phyloP scores from a whole-genome alignment of 2,113 vertebrate genomes.

The Triplophysa siluroides region DNA sequence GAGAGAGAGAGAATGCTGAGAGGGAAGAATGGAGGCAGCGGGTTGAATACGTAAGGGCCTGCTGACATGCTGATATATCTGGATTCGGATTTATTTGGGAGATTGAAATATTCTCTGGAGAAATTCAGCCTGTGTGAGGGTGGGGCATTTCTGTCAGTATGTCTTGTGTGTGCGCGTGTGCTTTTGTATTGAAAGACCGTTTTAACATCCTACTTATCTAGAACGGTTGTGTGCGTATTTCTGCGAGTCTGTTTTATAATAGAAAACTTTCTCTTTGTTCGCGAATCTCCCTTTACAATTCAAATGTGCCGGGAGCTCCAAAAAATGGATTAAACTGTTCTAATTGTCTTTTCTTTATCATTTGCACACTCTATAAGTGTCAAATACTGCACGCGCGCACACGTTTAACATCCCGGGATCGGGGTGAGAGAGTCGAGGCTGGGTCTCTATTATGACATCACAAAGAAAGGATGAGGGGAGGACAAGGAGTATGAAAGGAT shows the following conservation, averaged over 20 bases:
- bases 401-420: slow-evolving; percentile 4
- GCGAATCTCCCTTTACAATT: slow-evolving; percentile 40
- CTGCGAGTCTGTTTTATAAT: slow-evolving; percentile 38
- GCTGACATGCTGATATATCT: slow-evolving; percentile 51
- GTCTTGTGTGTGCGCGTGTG: background rate
- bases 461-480: slow-evolving; percentile 43
- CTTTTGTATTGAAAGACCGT: slow-evolving; percentile 3
- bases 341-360: slow-evolving; percentile 36
- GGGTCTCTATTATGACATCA: slow-evolving; percentile 55
- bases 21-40: slow-evolving; percentile 37
- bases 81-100: slow-evolving; percentile 55
- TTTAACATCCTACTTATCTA: slow-evolving; percentile 15
- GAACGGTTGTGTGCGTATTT: slow-evolving; percentile 42
- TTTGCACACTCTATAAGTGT: slow-evolving; percentile 34
- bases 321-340: slow-evolving; percentile 23
- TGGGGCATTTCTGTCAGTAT: slow-evolving; percentile 24
- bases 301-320: slow-evolving; percentile 30
- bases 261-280: slow-evolving; percentile 46
- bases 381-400: slow-evolving; percentile 5
- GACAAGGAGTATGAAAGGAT: slow-evolving; percentile 47
- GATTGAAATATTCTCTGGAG: slow-evolving; percentile 52
- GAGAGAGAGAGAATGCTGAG: slow-evolving; percentile 29
- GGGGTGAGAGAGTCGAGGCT: slow-evolving; percentile 37
- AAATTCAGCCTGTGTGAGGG: slow-evolving; percentile 35
- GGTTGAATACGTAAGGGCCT: slow-evolving; percentile 51